phyloP scores from a whole-genome alignment of 2,797 vertebrate genomes.

The Toxotes lorentzi region DNA sequence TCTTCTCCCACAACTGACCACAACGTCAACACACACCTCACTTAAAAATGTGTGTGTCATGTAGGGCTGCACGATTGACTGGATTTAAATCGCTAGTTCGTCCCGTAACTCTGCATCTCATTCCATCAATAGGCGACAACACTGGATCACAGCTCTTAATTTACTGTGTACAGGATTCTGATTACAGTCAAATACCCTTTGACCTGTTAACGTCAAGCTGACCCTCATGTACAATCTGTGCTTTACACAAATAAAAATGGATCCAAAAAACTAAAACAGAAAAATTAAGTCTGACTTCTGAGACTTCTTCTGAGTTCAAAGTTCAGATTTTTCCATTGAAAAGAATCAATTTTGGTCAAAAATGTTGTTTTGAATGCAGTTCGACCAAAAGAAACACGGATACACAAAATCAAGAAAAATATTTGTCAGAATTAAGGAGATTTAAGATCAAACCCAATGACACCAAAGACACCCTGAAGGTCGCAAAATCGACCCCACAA shows the following conservation, averaged over 20 bases:
- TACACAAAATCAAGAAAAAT: background rate
- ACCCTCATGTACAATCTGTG: no score
- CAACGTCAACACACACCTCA: constrained; percentile 44
- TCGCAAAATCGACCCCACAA: no score
- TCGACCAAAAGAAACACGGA: background rate
- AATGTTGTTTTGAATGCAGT: background rate
- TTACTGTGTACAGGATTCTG: no score
- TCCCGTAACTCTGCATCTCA: background rate
- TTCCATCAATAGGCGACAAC: no score
- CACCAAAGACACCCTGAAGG: no score
- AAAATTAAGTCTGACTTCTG: background rate
- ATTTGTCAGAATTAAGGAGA: background rate
- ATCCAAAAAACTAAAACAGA: background rate
- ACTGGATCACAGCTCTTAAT: no score
- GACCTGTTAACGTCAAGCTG: no score
- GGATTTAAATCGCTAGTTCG: background rate
- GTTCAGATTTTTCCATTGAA: background rate
- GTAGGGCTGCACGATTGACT: constrained; percentile 14
- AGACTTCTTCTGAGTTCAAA: background rate
- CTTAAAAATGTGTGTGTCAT: constrained; percentile 13
- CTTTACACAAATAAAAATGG: no score
- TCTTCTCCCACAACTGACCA: constrained; percentile 55
- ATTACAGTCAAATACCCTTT: no score
- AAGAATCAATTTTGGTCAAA: background rate
- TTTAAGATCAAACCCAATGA: background rate